Evolutionary conservation across 1,140 invertebrate species (phyloP), one percentile per base, ranked within the genome.

Genomic region (Drosophila miranda): DNA sequence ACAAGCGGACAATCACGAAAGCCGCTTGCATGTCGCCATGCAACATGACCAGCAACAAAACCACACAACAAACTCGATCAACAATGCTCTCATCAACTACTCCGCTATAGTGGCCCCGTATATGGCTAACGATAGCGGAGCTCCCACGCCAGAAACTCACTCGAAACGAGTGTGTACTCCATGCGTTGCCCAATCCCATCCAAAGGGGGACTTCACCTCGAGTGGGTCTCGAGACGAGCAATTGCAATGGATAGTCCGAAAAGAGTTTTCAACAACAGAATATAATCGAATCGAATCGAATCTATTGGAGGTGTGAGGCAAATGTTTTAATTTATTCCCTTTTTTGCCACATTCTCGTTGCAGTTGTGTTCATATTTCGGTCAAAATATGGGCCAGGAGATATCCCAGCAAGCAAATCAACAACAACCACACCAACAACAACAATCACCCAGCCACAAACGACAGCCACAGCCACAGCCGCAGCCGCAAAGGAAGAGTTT

Each of bases 351-450:
- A 9, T 30, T 30, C 7, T 30, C 8, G 6, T 74, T 79, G 2
- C 68, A 89, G 81, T 74, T 89, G 61, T 62, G 73, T 86, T 75
- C 76, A 84, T 90, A 90, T 90, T 88, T 70, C 76, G 69, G 71
- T 76, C 71, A 59, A 90, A 90, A 90, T 90, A 90, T 90, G 89
- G 89, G 89, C 87, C 89, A 90, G 84, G 89, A 90, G 89, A 79
- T 90, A 90, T 90, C 89, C 51, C 89, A 90, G 23, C 89, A 90
- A 71, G 72, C 90, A 76, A 83, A 77, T 56, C 89, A 87, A 68
- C 76, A 77, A 79, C 74, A 86, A 67, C 69, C 70, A 75, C 38
- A 74, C 44, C 74, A 52, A 75, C 23, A 78, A 45, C 28, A 89
- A 73, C 80, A 75, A 38, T 4, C 60, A 13, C 62, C 74, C 59